Base-by-base conservation (phyloP, 2,113 vertebrate genomes). In the Hyla sarda region DNA sequence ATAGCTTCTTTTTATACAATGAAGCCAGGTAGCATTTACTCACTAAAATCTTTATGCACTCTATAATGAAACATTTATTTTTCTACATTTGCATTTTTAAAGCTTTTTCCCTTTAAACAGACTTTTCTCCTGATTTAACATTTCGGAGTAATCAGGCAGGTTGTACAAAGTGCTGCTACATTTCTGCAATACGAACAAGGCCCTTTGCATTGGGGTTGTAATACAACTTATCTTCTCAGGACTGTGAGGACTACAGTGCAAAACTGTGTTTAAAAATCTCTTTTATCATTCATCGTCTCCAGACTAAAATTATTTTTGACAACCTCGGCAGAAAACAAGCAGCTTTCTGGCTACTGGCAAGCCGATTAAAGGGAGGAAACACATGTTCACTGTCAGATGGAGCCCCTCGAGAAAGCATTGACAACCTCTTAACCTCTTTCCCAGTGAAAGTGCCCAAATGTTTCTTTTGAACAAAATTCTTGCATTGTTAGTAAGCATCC, bases 361-460 rank as follows among this genome's bases (percentile, higher is more conserved):
- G 92, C 92, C 95, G 94, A 97, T 97, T 96, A 97, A 96, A 97
- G 92, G 93, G 92, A 95, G 93, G 96, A 96, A 96, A 97, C 96
- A 97, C 95, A 96, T 98, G 97, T 96, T 96, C 95, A 94, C 94
- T 95, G 95, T 96, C 95, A 96, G 95, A 94, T 91, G 86, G 89
- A 92, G 94, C 93, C 95, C 93, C 94, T 89, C 88, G 94, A 96
- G 96, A 93, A 95, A 90, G 91, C 92, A 93, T 91, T 92, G 94
- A 94, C 95, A 96, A 97, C 96, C 96, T 97, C 96, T 96, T 95
- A 95, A 97, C 95, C 95, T 92, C 90, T 90, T 93, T 93, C 93
- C 92, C 92, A 93, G 92, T 89, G 92, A 96, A 94, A 94, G 92
- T 92, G 92, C 94, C 93, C 94, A 95, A 95, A 94, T 94, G 93